Evolutionary conservation across 2,113 vertebrate genomes (phyloP).

Genomic region (Cyanoliseus patagonus): DNA sequence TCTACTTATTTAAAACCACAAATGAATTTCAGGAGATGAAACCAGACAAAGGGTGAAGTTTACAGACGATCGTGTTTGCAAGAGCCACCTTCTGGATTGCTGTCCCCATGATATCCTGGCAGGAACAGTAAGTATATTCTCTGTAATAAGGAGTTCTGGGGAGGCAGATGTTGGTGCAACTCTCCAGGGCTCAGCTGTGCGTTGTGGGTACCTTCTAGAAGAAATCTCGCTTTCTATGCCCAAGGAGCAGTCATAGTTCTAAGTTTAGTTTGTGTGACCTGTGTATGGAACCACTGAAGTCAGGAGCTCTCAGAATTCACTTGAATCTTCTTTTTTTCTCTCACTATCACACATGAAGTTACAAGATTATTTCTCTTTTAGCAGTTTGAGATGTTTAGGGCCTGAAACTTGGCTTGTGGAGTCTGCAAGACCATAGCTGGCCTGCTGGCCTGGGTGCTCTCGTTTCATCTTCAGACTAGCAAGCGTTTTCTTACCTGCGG

Average conservation of each 20-base stretch:
- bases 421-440: background rate
- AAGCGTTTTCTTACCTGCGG: background rate
- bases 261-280: background rate
- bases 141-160: background rate
- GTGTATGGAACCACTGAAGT: background rate
- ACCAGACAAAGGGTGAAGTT: slow-evolving; percentile 99
- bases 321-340: background rate
- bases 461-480: background rate
- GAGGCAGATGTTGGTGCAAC: background rate
- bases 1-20: slow-evolving; percentile 80
- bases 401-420: background rate
- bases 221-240: background rate
- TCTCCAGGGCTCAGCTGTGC: background rate
- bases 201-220: background rate
- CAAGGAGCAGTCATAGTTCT: background rate
- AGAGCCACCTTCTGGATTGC: slow-evolving; percentile 99
- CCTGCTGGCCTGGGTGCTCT: background rate
- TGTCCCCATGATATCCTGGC: slow-evolving; percentile 98
- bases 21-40: slow-evolving; percentile 95
- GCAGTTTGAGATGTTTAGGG: background rate
- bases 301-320: background rate
- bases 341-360: fast-evolving
- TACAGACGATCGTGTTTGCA: slow-evolving; percentile 97
- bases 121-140: slow-evolving; percentile 87
- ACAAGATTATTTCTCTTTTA: background rate